phyloP scores from a whole-genome alignment of 2,113 vertebrate species.

The Macquaria australasica region DNA sequence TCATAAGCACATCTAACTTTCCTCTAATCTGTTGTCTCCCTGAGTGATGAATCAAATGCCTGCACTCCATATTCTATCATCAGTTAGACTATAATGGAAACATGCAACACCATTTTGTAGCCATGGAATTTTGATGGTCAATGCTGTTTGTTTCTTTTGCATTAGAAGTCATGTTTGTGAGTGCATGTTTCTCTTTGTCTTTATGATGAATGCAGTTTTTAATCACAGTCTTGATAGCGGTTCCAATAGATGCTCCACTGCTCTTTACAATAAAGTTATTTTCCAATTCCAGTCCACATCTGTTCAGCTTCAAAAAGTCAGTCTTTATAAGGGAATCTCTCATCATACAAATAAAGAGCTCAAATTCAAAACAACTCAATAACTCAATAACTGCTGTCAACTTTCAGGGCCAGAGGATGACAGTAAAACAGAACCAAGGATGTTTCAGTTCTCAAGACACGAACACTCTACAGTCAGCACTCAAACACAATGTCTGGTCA shows the following conservation, averaged over 20 bases:
- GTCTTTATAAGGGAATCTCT: conserved; percentile 2
- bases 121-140: neutral
- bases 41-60: conserved; percentile 20
- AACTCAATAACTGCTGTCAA: conserved; percentile 22
- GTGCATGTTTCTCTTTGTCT: neutral
- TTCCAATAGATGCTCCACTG: neutral
- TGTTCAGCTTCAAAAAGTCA: neutral
- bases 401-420: conserved; percentile 34
- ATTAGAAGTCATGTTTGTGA: conserved; percentile 1
- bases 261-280: neutral
- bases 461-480: neutral
- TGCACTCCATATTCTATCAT: neutral
- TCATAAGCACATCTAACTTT: neutral
- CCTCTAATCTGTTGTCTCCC: conserved; percentile 6
- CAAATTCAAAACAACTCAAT: neutral
- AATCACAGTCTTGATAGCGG: neutral
- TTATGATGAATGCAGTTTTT: neutral
- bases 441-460: conserved; percentile 19
- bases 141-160: neutral
- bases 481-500: conserved; percentile 3
- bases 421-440: conserved; percentile 45
- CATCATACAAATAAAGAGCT: conserved; percentile 40
- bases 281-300: no score
- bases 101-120: conserved; percentile 7
- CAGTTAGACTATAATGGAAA: neutral